Evolutionary conservation across 2,888 invertebrate species (phyloP), one percentile per base, ranked within the genome.

Genomic region (Stenodema calcarata): DNA sequence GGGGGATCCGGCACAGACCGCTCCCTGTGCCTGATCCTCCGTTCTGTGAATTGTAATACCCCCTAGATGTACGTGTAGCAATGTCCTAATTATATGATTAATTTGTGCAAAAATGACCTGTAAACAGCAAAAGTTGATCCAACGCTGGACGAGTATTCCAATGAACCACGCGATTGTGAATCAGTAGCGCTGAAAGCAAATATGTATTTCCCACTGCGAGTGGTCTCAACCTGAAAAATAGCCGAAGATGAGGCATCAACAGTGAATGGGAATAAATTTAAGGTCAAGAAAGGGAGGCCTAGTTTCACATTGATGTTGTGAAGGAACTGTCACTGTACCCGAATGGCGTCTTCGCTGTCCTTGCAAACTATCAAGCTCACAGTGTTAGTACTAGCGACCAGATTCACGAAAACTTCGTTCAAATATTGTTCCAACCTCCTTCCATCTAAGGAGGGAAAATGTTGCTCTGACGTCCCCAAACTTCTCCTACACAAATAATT

Each of bases 381-480:
- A 0, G 86, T 86, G 70, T 81, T 73, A 6, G 86, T 78, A 41
- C 69, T 86, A 9, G 86, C 80, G 3, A 82, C 73, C 73, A 86
- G 47, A 86, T 81, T 86, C 11, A 81, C 50, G 30, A 86, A 81
- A 28, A 86, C 81, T 50, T 86, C 86, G 73, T 86, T 86, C 78
- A 86, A 50, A 75, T 86, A 86, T 54, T 82, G 80, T 27, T 86
- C 86, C 50, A 86, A 30, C 42, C 81, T 42, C n/a, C 69, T 41
- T 23, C 73, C 73, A 12, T 86, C 86, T 41, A 78, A 27, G 0
- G 78, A 54, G 35, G 73, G 73, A 47, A 84, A 73, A 30, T 84
- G 41, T 18, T 84, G 84, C 73, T 84, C 84, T 9, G 84, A 84
- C 18, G 84, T 47, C 16, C 84, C 84, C 70, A 84, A 44, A 44